Evolutionary conservation across 1,140 invertebrate genomes (phyloP).

Genomic region (Caerostris darwini): DNA sequence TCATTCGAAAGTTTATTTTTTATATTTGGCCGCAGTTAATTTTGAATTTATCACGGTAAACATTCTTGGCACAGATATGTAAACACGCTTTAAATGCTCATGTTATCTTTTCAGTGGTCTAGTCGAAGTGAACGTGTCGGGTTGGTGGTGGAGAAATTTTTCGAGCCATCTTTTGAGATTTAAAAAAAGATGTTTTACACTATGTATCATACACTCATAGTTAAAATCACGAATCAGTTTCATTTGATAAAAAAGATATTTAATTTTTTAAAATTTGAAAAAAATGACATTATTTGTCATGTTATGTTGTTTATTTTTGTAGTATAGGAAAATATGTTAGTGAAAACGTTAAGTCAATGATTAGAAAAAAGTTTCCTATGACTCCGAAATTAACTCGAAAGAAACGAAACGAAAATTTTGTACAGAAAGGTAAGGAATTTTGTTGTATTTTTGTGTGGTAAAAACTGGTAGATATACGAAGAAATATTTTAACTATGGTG

Average conservation of each 20-base stretch:
- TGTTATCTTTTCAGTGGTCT: slow-evolving; percentile 8
- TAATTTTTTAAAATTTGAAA: background rate
- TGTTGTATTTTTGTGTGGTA: background rate
- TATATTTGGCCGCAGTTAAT: slow-evolving; percentile 40
- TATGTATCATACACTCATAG: background rate
- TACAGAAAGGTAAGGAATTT: background rate
- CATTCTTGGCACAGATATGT: slow-evolving; percentile 43
- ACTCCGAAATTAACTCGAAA: background rate
- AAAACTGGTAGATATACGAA: no score
- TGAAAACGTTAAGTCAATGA: background rate
- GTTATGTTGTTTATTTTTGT: background rate
- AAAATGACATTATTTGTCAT: background rate
- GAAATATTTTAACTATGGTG: no score
- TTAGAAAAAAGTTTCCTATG: background rate
- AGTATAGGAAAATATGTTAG: background rate
- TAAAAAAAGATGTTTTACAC: background rate
- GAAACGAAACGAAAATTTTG: background rate
- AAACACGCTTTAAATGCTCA: slow-evolving; percentile 35
- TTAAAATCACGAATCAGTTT: background rate
- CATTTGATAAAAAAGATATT: background rate
- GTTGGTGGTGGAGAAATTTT: background rate
- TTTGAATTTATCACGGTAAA: slow-evolving; percentile 42
- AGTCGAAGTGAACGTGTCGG: background rate
- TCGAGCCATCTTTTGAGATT: background rate
- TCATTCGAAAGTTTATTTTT: slow-evolving; percentile 6